These are phyloP conservation scores for Osmoderma eremita DNA, from an alignment of 2,888 invertebrate genomes.

Conservation along the genomic window DNA sequence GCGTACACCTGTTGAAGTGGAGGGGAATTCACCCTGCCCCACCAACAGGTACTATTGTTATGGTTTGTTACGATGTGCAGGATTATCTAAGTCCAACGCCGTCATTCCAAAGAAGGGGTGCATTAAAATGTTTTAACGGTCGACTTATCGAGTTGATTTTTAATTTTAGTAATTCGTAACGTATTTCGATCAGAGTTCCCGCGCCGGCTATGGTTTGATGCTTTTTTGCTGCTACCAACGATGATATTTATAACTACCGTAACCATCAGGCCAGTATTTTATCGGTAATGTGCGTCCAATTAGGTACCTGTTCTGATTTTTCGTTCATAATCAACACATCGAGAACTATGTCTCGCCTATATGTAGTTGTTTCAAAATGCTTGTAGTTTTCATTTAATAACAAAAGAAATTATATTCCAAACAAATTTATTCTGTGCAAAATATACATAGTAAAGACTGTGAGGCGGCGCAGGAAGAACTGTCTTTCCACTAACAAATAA, in stretches of 20 bases:
- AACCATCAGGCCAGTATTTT: constrained; percentile 18
- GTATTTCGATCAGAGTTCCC: constrained; percentile 38
- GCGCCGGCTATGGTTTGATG: constrained; percentile 38
- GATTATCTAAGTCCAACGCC: constrained; percentile 42
- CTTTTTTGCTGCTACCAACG: constrained; percentile 24
- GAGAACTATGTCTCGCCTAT: background rate
- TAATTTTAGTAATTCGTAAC: constrained; percentile 42
- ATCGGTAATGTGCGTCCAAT: no score
- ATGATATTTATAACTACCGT: constrained; percentile 16
- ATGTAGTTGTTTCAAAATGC: no score
- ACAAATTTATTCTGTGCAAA: no score
- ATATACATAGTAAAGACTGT: no score
- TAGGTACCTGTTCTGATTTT: no score
- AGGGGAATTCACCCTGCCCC: constrained; percentile 59
- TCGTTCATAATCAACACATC: no score
- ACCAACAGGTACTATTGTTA: constrained; percentile 60
- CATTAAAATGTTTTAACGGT: constrained; percentile 44
- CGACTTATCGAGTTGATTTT: constrained; percentile 42
- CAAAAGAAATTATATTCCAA: no score
- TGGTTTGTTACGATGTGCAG: constrained; percentile 49
- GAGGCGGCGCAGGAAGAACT: no score
- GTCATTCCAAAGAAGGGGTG: constrained; percentile 40
- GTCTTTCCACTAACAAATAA: no score
- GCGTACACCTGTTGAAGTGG: constrained; percentile 64
- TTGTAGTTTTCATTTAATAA: no score